These are phyloP conservation scores for Clavelina lepadiformis DNA, from an alignment of 23 tunicate species.

Conservation along the genomic window DNA sequence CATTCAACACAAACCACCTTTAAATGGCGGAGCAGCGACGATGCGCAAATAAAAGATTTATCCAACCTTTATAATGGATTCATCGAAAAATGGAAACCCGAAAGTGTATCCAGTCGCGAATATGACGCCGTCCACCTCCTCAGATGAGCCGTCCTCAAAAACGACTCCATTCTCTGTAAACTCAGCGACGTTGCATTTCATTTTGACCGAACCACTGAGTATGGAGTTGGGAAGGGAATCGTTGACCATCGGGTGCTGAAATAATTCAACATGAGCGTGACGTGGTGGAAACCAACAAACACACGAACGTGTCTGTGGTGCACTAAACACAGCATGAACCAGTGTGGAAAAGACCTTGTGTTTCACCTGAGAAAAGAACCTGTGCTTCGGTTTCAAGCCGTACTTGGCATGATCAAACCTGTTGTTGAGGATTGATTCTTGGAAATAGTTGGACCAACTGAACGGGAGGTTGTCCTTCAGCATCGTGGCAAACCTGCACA, in stretches of 20 bases:
- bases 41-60: background rate
- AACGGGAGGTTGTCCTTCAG: background rate
- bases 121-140: slow-evolving; percentile 63
- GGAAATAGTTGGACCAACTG: background rate
- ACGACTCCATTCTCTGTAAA: slow-evolving; percentile 56
- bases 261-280: background rate
- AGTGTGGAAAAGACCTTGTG: too few species aligned
- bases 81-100: slow-evolving; percentile 50
- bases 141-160: slow-evolving; percentile 67
- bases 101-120: slow-evolving; percentile 76
- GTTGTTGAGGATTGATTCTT: slow-evolving; percentile 11
- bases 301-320: background rate
- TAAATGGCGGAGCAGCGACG: background rate
- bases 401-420: slow-evolving; percentile 68
- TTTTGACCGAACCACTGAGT: slow-evolving; percentile 40
- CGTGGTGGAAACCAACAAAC: background rate
- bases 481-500: background rate
- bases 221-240: slow-evolving; percentile 71
- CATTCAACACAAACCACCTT: background rate
- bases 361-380: slow-evolving; percentile 49
- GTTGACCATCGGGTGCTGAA: slow-evolving; percentile 68
- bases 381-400: slow-evolving; percentile 72
- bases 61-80: slow-evolving; percentile 42
- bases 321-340: background rate
- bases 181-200: slow-evolving; percentile 37